Base-by-base conservation (phyloP, 1,140 invertebrate species). In the Acromyrmex charruanus region DNA sequence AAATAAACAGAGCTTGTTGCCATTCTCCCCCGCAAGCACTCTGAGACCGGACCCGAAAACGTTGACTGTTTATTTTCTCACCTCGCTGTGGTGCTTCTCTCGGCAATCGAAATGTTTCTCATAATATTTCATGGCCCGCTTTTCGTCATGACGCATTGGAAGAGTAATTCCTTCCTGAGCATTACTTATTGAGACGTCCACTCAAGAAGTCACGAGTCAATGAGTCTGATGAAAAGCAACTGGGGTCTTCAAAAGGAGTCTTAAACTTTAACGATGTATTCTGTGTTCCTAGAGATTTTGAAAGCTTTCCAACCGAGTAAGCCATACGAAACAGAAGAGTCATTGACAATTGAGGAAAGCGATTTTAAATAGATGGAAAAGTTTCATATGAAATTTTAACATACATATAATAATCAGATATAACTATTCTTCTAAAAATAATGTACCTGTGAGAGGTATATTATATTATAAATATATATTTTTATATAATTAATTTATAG, bases 61-160 rank as follows among this genome's bases (percentile, higher is more conserved):
- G 59, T 61, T 58, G 61, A 75, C 49, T 88, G 91, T 92, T 92
- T 92, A 92, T 92, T 92, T 92, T 92, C 82, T 91, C 87, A 89
- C 88, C 72, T 89, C 66, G 59, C 68, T 59, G 65, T 75, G 69
- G 65, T 61, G 77, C 35, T 61, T 71, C 25, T 66, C 25, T 61
- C 25, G 55, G 74, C 61, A 49, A 84, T 61, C 69, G 80, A 84
- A 84, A 63, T 39, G 35, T 74, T 75, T 75, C 69, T 61, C 69
- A 53, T 59, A 74, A 49, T 72, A 55, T 74, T 84, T 74, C 69
- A 84, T 55, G 39, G 39, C 25, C 69, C 39, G 69, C 55, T 75
- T 74, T 31, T 80, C 25, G 53, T 63, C 25, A 58, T 74, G 80
- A 84, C 80, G 39, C 80, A 44, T 74, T 39, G 69, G 69, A 84